Conservation (phyloP, 2,113 vertebrate species). For the Alaudala cheleensis region DNA sequence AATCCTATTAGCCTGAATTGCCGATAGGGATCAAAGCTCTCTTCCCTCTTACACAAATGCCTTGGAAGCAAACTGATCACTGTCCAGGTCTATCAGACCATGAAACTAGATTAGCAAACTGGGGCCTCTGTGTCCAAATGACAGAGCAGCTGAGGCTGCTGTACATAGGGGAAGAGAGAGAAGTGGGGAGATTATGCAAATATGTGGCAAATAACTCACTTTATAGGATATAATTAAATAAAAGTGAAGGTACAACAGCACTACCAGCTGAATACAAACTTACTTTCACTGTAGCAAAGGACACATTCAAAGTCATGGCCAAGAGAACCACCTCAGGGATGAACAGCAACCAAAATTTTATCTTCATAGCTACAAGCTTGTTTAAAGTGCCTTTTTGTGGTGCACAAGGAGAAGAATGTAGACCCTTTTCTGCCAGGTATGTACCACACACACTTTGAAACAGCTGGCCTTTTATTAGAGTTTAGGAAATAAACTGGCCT, state of each 20-base stretch:
- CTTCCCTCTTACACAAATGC: background rate
- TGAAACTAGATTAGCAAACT: conserved; percentile 51
- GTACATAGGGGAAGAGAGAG: background rate
- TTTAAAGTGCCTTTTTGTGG: background rate
- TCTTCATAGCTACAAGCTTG: background rate
- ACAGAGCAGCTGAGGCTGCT: conserved; percentile 8
- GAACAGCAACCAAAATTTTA: background rate
- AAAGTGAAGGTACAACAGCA: background rate
- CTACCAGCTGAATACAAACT: background rate
- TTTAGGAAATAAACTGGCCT: background rate
- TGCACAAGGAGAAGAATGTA: background rate
- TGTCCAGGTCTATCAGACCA: conserved; percentile 51
- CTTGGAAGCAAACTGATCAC: conserved; percentile 42
- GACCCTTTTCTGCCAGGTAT: background rate
- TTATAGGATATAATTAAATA: conserved; percentile 28
- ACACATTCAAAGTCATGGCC: background rate
- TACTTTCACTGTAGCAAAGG: background rate
- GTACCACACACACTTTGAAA: background rate
- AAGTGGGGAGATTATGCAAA: conserved; percentile 20
- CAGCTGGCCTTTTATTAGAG: background rate
- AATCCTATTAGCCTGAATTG: conserved; percentile 7
- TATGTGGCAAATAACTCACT: conserved; percentile 8
- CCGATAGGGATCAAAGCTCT: background rate
- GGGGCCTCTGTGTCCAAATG: conserved; percentile 14
- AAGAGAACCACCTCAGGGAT: background rate